A percentile compares a stretch with the other conserved stretches of the same genome.
Evolutionary conservation across 30 jellyfish, hydroid and myxozoan genomes (phyloP).

Genomic region (Aurelia sp.): DNA sequence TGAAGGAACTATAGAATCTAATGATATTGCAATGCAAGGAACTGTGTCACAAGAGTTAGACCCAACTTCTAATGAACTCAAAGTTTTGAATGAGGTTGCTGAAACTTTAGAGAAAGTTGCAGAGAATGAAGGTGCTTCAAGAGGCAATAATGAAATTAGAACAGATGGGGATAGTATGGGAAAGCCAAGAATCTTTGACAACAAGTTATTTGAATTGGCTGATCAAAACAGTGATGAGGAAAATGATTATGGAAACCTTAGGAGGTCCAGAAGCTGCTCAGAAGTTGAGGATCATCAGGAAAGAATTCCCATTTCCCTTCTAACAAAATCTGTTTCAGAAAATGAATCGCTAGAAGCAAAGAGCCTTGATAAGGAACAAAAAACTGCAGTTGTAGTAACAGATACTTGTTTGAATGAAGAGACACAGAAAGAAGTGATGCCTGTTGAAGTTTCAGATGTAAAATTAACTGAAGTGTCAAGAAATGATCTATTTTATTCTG

Average conservation of each 20-base stretch:
- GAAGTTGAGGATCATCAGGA: background rate
- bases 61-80: background rate
- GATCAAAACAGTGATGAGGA: background rate
- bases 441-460: constrained; percentile 16
- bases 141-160: background rate
- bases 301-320: background rate
- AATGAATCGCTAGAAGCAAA: background rate
- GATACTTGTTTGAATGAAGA: background rate
- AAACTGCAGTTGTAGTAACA: background rate
- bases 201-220: background rate
- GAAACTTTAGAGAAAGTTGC: background rate
- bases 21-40: background rate
- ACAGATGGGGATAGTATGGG: background rate
- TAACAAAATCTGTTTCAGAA: background rate
- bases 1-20: background rate
- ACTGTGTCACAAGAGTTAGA: background rate
- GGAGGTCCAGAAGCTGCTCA: background rate
- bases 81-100: background rate
- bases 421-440: background rate
- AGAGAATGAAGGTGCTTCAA: background rate
- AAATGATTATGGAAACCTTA: background rate
- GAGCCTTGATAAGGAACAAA: background rate
- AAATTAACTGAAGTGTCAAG: constrained; percentile 28
- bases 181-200: constrained; percentile 14
- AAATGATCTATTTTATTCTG: constrained; percentile 65